A percentile compares a stretch with the other conserved stretches of the same genome.
phyloP scores from a whole-genome alignment of 2,113 vertebrate species.

The Rattus rattus region DNA sequence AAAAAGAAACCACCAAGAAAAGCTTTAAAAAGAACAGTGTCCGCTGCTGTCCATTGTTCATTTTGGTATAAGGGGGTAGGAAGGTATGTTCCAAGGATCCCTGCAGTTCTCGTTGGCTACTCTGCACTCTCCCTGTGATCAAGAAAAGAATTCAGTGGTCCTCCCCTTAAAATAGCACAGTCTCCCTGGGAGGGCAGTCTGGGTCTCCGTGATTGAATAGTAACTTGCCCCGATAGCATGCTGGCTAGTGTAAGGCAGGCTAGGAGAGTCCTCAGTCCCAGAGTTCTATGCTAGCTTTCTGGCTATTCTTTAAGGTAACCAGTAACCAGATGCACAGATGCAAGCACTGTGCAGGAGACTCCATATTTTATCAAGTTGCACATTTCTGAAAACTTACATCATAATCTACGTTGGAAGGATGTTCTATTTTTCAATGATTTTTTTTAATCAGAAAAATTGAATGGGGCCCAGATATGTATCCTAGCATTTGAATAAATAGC shows the following conservation, averaged over 20 bases:
- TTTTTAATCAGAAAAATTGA: constrained; percentile 72
- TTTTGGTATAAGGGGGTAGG: neutral
- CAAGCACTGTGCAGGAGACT: neutral
- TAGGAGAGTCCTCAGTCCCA: neutral
- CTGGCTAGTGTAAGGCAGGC: neutral
- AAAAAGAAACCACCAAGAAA: neutral
- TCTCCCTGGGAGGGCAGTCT: neutral
- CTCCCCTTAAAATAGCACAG: constrained; percentile 3
- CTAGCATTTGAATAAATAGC: constrained; percentile 73
- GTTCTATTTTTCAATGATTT: constrained; percentile 70
- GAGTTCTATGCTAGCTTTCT: neutral
- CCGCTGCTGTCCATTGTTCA: neutral
- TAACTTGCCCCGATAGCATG: neutral
- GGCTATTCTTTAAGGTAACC: constrained; percentile 48
- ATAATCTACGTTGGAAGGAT: constrained; percentile 73
- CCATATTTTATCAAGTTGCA: constrained; percentile 59
- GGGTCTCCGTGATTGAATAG: neutral
- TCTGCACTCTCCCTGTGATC: neutral
- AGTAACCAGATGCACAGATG: constrained; percentile 17
- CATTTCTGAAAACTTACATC: constrained; percentile 68
- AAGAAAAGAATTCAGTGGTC: constrained; percentile 27
- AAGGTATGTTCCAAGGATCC: constrained; percentile 10
- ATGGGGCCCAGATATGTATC: constrained; percentile 49
- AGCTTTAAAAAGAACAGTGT: neutral
- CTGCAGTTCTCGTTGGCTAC: neutral